Conservation (phyloP, 2,113 vertebrate genomes). For the Apteryx mantelli region DNA sequence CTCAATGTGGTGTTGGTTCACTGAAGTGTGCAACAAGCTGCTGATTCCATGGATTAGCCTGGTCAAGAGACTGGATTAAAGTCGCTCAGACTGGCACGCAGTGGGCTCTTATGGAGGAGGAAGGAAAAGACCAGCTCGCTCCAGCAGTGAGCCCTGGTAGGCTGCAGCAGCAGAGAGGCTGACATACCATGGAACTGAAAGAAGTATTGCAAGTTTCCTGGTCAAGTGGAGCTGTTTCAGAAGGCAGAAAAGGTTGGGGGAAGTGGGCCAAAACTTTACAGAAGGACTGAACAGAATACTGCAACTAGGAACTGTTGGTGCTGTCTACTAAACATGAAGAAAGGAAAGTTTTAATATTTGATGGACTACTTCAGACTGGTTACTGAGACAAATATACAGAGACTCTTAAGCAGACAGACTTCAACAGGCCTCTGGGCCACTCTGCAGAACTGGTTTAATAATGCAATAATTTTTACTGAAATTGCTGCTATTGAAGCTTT, state of each 20-base stretch:
- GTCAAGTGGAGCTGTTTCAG: conserved; percentile 51
- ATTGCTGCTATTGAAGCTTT: conserved; percentile 69
- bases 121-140: conserved; percentile 45
- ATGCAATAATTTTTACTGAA: conserved; percentile 65
- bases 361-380: conserved; percentile 17
- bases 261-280: conserved; percentile 34
- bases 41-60: conserved; percentile 83
- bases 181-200: conserved; percentile 60
- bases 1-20: conserved; percentile 78
- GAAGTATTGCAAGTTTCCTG: conserved; percentile 61
- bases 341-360: not conserved
- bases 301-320: conserved; percentile 37
- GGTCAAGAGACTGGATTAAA: conserved; percentile 80
- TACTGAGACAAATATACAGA: not conserved
- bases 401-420: conserved; percentile 21
- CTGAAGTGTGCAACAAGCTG: conserved; percentile 76
- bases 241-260: conserved; percentile 37
- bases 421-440: conserved; percentile 34
- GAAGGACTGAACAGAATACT: conserved; percentile 39
- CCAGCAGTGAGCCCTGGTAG: conserved; percentile 18
- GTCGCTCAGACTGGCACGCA: conserved; percentile 78
- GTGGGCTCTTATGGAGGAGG: conserved; percentile 70
- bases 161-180: conserved; percentile 45
- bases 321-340: conserved; percentile 20
- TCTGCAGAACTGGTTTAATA: conserved; percentile 61